A percentile compares a stretch with the other conserved stretches of the same genome.
Evolutionary conservation across 2,113 vertebrate species (phyloP).

Genomic region (Oceanites oceanicus): DNA sequence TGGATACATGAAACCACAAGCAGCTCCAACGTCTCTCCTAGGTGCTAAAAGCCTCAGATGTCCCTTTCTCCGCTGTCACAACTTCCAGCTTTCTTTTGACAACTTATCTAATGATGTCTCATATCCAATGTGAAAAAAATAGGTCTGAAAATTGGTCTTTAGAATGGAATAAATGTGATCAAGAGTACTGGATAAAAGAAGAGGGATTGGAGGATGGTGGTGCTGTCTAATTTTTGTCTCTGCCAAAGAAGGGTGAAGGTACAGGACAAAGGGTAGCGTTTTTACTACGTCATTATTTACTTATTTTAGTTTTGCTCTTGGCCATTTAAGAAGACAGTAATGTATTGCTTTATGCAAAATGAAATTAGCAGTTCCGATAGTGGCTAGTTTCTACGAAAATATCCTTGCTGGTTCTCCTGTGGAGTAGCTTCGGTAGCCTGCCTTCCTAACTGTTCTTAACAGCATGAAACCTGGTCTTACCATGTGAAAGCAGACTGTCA

Average conservation of each 20-base stretch:
- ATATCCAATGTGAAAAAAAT: background rate
- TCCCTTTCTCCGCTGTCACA: background rate
- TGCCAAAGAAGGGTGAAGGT: background rate
- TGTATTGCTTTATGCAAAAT: background rate
- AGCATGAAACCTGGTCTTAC: slow-evolving; percentile 39
- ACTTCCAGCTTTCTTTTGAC: background rate
- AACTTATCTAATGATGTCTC: background rate
- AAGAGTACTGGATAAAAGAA: background rate
- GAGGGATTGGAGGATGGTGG: background rate
- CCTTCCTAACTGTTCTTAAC: slow-evolving; percentile 46
- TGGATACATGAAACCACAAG: background rate
- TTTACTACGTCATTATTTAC: background rate
- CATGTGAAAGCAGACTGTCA: slow-evolving; percentile 30
- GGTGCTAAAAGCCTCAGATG: background rate
- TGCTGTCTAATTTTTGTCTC: background rate
- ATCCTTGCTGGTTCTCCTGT: slow-evolving; percentile 30
- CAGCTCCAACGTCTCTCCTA: rapidly evolving
- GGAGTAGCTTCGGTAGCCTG: slow-evolving; percentile 42
- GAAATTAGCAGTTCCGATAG: slow-evolving; percentile 42
- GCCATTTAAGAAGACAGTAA: background rate
- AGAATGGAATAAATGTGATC: background rate
- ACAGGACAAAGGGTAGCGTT: background rate
- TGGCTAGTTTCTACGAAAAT: background rate
- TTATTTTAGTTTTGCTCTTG: background rate
- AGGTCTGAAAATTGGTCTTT: background rate